phyloP scores from a whole-genome alignment of 2,113 vertebrate genomes.

The Meles meles region DNA sequence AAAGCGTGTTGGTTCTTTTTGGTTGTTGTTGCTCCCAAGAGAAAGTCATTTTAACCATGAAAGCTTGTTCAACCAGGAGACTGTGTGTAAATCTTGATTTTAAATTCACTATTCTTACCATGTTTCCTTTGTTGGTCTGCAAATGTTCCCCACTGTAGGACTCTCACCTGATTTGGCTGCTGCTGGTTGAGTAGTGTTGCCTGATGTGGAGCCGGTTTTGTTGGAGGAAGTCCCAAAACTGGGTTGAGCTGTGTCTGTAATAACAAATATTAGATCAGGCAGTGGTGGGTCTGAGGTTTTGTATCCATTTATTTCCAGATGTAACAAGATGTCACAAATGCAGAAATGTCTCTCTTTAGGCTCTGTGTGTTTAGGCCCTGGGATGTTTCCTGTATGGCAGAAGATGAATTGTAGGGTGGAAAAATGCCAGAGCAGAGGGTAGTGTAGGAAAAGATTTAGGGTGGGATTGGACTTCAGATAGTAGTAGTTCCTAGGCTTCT shows the following conservation, averaged over 20 bases:
- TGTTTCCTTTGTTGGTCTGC: not conserved
- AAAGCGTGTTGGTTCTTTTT: not conserved
- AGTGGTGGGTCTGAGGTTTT: not conserved
- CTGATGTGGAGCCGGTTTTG: constrained; percentile 56
- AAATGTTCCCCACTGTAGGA: not conserved
- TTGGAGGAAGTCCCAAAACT: not conserved
- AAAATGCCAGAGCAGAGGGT: not conserved
- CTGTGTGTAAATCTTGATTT: not conserved
- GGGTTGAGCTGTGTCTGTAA: constrained; percentile 43
- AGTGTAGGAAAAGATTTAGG: not conserved
- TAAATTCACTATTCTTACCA: not conserved
- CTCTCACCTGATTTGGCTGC: constrained; percentile 53
- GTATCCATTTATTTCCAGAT: not conserved
- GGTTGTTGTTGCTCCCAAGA: not conserved
- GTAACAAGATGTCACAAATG: not conserved
- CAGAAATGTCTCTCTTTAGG: not conserved
- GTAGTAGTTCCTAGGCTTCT: not conserved
- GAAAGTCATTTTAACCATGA: not conserved
- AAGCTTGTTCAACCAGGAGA: not conserved
- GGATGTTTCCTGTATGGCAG: not conserved
- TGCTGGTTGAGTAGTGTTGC: not conserved
- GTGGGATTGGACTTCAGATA: not conserved
- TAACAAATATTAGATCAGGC: constrained; percentile 28
- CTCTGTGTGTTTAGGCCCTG: not conserved
- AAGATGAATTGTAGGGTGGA: not conserved